Evolutionary conservation across 2,888 invertebrate genomes (phyloP).

Genomic region (Drosophila diplacantha): DNA sequence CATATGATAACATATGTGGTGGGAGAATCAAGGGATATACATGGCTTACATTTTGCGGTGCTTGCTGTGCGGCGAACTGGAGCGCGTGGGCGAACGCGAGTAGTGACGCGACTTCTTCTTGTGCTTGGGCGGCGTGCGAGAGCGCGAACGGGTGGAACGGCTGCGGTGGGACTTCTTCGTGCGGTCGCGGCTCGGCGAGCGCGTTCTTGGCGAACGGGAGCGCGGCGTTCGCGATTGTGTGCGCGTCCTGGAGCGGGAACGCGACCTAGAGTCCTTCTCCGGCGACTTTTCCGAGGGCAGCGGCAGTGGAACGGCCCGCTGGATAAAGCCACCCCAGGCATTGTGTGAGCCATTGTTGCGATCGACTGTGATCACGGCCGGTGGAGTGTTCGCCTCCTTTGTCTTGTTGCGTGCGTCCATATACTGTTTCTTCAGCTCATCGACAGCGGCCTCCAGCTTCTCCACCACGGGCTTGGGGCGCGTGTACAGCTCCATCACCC

Average conservation of each 20-base stretch:
- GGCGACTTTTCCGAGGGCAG: slow-evolving; percentile 71
- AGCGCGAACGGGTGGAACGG: slow-evolving; percentile 68
- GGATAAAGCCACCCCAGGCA: slow-evolving; percentile 84
- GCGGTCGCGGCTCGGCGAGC: slow-evolving; percentile 62
- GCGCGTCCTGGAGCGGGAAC: slow-evolving; percentile 70
- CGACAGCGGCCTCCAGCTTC: slow-evolving; percentile 85
- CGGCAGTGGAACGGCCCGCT: slow-evolving; percentile 77
- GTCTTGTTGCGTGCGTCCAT: slow-evolving; percentile 78
- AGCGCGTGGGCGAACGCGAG: slow-evolving; percentile 75
- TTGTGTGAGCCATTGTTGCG: slow-evolving; percentile 81
- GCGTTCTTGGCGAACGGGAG: slow-evolving; percentile 63
- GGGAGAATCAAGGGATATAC: background rate
- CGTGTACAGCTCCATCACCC: slow-evolving; percentile 90
- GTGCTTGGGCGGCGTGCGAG: slow-evolving; percentile 73
- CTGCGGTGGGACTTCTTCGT: slow-evolving; percentile 70
- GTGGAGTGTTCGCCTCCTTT: slow-evolving; percentile 76
- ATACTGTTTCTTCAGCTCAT: slow-evolving; percentile 85
- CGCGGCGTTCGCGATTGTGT: slow-evolving; percentile 74
- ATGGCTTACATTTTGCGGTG: slow-evolving; percentile 74
- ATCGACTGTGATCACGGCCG: slow-evolving; percentile 79
- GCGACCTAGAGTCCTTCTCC: slow-evolving; percentile 74
- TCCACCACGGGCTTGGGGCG: slow-evolving; percentile 88
- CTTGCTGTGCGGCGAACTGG: slow-evolving; percentile 77
- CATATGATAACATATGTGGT: too few species aligned
- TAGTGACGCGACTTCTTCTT: slow-evolving; percentile 77